Evolutionary conservation across 2,113 vertebrate genomes (phyloP), one percentile per base, ranked within the genome.

Genomic region (Athene cunicularia): DNA sequence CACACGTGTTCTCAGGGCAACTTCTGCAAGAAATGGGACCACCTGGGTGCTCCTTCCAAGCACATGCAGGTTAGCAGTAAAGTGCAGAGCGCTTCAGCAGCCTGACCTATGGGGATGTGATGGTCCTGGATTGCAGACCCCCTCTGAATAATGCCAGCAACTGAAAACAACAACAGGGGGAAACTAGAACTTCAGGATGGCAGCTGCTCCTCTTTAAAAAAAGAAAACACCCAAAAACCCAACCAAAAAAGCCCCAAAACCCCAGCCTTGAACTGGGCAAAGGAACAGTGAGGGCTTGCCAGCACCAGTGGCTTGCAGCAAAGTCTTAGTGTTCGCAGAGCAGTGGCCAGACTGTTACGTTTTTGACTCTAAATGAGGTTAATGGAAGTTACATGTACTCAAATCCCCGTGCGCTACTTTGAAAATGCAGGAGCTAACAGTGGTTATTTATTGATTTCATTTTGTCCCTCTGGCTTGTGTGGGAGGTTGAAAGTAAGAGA

Each of bases 361-460:
- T 89, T 91, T 94, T 47, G 13, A 55, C 77, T 95, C 63, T 79
- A 89, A 94, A 93, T 85, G 64, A 87, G 86, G 94, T 93, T 96
- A 96, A 96, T 95, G 86, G 76, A 93, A 97, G 70, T 85, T 95
- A 63, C 91, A 80, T 87, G 84, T 28, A 75, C 33, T 96, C 73
- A 64, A 91, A 82, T 94, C 95, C 95, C 95, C 0, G 0, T 47
- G 58, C 0, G 0, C 43, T 47, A 39, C 90, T 95, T 96, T 55
- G 89, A 84, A 96, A 91, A 85, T 49, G 87, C 90, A 91, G 95
- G 77, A 94, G 94, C 89, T 96, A 94, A 75, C 72, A 56, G 64
- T 2, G 15, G 80, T 95, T 97, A 95, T 96, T 96, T 97, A 96
- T 85, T 87, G 87, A 87, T 93, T 93, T 93, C n/a, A 93, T 96